Base-by-base conservation (phyloP, 2,113 vertebrate species). In the Sylvia atricapilla region DNA sequence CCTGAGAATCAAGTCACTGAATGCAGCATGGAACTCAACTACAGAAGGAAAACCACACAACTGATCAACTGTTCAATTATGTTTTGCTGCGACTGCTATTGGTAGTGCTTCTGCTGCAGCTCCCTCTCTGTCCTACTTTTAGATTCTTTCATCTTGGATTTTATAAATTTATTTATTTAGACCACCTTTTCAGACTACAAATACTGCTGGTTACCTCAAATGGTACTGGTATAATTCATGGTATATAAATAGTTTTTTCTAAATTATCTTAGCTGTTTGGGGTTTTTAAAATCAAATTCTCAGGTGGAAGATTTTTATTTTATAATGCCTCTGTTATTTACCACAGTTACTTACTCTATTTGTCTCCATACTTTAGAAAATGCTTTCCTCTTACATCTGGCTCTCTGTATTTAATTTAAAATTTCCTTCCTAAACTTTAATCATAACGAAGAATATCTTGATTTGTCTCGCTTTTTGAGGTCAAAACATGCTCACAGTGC, bases 361-460 rank as follows among this genome's bases (percentile, higher is more conserved):
- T 82, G 39, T 64, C 52, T 92, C 60, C 41, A 52, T 20, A 46
- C 33, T 37, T 37, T 23, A 84, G 28, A 94, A 96, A 94, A 84
- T 47, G 39, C 35, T 81, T 73, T 85, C 37, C 41, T 90, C 56
- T 80, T 52, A 56, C 66, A 37, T 68, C 31, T 88, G 50, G 39
- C 50, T 59, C 79, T 75, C 59, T 70, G 21, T 53, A 74, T 93
- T 89, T 87, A 52, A 90, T 90, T 75, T 55, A 59, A 79, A 35
- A 84, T 82, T 96, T 95, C 75, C 70, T 94, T 84, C 79, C 58
- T 73, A 75, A 39, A 86, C 81, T 8, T 90, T 86, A 84, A 92
- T 64, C 18, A 12, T 70, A 92, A 76, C 47, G 47, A 93, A 96
- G 60, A 87, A 19, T 63, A 78, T 82, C 77, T 93, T 84, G 10